Evolutionary conservation across 2,113 vertebrate genomes (phyloP).

Genomic region (Seriola quinqueradiata): DNA sequence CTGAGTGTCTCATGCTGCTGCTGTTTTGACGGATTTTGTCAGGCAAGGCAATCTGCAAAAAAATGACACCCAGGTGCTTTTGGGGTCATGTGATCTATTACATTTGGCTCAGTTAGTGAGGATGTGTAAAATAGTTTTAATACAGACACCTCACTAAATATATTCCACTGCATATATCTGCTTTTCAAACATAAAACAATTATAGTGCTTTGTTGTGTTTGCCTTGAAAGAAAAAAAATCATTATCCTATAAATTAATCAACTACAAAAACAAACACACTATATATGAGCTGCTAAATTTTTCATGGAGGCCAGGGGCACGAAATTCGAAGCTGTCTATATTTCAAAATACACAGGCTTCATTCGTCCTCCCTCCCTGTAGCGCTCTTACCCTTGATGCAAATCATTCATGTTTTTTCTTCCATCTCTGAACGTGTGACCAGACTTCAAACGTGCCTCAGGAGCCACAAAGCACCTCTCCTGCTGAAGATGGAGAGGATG

Average conservation of each 20-base stretch:
- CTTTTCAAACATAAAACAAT: neutral
- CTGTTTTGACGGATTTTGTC: neutral
- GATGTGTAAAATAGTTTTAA: neutral
- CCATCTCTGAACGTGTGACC: slow-evolving; percentile 33
- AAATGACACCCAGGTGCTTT: neutral
- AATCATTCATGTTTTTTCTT: slow-evolving; percentile 43
- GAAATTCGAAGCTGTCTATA: slow-evolving; percentile 32
- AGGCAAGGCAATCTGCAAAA: slow-evolving; percentile 11
- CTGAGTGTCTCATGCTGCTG: neutral
- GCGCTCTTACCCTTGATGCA: slow-evolving; percentile 52
- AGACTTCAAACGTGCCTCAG: slow-evolving; percentile 44
- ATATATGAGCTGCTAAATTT: slow-evolving; percentile 38
- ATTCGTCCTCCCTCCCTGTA: slow-evolving; percentile 14
- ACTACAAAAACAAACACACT: slow-evolving; percentile 23
- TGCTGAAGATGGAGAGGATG: slow-evolving; percentile 14
- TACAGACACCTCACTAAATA: neutral
- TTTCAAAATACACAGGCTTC: slow-evolving; percentile 24
- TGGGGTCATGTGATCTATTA: neutral
- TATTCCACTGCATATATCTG: too few relatives aligned
- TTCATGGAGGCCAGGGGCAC: slow-evolving; percentile 31
- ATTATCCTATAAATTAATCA: neutral
- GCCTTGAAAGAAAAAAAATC: neutral
- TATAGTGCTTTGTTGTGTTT: neutral
- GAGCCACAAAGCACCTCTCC: neutral
- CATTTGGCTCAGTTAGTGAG: neutral